Conservation (phyloP, 2,888 invertebrate genomes). For the Eumerus sabulonum region DNA sequence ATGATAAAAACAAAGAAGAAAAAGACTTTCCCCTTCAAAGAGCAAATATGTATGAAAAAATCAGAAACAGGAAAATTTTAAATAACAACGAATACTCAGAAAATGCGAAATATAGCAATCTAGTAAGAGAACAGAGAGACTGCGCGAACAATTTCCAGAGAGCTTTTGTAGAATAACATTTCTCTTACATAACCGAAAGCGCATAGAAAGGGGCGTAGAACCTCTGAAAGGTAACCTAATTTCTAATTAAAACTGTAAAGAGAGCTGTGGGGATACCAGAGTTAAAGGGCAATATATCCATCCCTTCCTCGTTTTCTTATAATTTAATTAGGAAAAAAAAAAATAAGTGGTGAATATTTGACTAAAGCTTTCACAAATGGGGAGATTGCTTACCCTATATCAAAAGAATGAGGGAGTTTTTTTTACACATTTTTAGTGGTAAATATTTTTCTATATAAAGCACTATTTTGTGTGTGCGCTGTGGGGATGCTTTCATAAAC, state of each 20-base stretch:
- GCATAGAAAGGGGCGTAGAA: constrained; percentile 6
- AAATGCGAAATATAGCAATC: neutral
- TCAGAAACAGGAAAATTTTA: constrained; percentile 9
- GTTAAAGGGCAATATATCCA: constrained; percentile 15
- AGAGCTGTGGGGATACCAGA: constrained; percentile 6
- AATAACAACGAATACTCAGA: constrained; percentile 5
- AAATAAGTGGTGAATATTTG: constrained; percentile 57
- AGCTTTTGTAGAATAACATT: no score
- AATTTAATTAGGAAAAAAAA: constrained; percentile 66
- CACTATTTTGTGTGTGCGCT: constrained; percentile 58
- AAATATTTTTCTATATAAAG: constrained; percentile 53
- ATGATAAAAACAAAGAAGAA: constrained; percentile 66
- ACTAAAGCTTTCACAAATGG: constrained; percentile 14
- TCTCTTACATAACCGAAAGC: constrained; percentile 5
- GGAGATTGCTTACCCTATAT: constrained; percentile 40
- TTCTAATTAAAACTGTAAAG: constrained; percentile 38
- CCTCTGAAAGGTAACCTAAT: constrained; percentile 5
- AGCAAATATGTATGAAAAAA: constrained; percentile 12
- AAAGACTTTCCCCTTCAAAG: constrained; percentile 59
- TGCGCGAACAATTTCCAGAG: constrained; percentile 25
- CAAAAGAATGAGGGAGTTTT: constrained; percentile 42
- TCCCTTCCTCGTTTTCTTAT: constrained; percentile 21
- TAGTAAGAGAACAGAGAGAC: constrained; percentile 24
- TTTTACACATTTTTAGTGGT: constrained; percentile 38
- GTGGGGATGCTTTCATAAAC: constrained; percentile 61